Conservation (phyloP, 1,140 invertebrate species). For the Hyphantria cunea region DNA sequence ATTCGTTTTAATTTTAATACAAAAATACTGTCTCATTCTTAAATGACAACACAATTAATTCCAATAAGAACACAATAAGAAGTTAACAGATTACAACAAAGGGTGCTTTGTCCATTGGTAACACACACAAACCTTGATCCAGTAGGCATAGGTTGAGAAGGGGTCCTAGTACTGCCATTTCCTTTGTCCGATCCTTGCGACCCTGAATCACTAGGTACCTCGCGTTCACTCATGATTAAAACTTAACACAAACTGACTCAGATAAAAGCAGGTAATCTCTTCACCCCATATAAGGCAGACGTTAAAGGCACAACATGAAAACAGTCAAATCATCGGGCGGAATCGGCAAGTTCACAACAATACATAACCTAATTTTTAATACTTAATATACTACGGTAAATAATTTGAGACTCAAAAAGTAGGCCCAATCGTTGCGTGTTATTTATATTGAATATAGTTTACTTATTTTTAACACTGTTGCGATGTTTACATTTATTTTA, state of each 20-base stretch:
- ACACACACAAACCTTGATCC: constrained; percentile 49
- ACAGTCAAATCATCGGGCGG: constrained; percentile 56
- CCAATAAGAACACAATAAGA: background rate
- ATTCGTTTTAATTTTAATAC: no score
- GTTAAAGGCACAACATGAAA: constrained; percentile 54
- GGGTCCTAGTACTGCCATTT: constrained; percentile 46
- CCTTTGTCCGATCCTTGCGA: constrained; percentile 54
- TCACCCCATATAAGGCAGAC: constrained; percentile 67
- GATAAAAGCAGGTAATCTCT: constrained; percentile 40
- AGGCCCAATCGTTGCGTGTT: background rate
- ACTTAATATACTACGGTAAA: constrained; percentile 35
- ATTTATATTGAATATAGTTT: background rate
- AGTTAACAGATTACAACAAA: no score
- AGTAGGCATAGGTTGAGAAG: constrained; percentile 59
- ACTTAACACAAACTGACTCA: constrained; percentile 46
- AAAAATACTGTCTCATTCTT: no score
- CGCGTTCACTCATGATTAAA: constrained; percentile 62
- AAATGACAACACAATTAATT: background rate
- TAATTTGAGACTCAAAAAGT: constrained; percentile 11
- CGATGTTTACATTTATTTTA: constrained; percentile 25
- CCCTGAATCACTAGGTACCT: constrained; percentile 51
- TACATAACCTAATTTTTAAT: constrained; percentile 52
- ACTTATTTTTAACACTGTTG: constrained; percentile 13
- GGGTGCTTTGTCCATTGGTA: no score
- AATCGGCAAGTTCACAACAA: constrained; percentile 60